These are phyloP conservation scores for Hirtodrosophila trivittata DNA, from an alignment of 2,888 invertebrate species.

Conservation along the genomic window DNA sequence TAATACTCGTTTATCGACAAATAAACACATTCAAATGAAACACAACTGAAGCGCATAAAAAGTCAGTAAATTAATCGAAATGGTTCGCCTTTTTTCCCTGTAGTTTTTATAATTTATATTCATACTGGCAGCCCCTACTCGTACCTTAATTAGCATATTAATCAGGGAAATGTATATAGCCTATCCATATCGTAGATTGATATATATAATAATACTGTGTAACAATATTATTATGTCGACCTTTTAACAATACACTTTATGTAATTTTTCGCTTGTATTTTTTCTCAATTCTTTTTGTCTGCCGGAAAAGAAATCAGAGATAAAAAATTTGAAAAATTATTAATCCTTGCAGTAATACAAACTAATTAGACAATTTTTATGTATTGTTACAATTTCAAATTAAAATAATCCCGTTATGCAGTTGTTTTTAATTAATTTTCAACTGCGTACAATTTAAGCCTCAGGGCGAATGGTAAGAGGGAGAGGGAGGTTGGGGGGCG, in stretches of 20 bases:
- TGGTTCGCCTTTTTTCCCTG: constrained; percentile 1
- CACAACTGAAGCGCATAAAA: constrained; percentile 26
- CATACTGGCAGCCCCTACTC: constrained; percentile 12
- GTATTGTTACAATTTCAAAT: constrained; percentile 32
- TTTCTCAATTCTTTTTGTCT: constrained; percentile 20
- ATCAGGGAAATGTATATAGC: constrained; percentile 9
- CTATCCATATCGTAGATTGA: neutral
- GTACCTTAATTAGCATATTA: constrained; percentile 30
- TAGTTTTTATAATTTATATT: constrained; percentile 34
- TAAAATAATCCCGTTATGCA: constrained; percentile 26
- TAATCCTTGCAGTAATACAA: constrained; percentile 25
- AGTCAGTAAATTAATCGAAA: constrained; percentile 17
- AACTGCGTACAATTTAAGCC: neutral
- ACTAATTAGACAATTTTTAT: constrained; percentile 38
- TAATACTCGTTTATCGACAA: no score
- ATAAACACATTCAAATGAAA: constrained; percentile 12
- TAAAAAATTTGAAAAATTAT: constrained; percentile 15
- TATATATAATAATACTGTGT: no score
- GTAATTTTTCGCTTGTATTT: neutral
- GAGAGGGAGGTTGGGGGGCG: neutral
- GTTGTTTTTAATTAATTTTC: constrained; percentile 26
- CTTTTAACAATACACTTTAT: constrained; percentile 2
- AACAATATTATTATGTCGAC: constrained; percentile 6
- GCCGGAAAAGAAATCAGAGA: constrained; percentile 19
- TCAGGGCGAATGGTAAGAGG: neutral